Evolutionary conservation across 2,888 invertebrate species (phyloP).

Genomic region (Volucella inflata): DNA sequence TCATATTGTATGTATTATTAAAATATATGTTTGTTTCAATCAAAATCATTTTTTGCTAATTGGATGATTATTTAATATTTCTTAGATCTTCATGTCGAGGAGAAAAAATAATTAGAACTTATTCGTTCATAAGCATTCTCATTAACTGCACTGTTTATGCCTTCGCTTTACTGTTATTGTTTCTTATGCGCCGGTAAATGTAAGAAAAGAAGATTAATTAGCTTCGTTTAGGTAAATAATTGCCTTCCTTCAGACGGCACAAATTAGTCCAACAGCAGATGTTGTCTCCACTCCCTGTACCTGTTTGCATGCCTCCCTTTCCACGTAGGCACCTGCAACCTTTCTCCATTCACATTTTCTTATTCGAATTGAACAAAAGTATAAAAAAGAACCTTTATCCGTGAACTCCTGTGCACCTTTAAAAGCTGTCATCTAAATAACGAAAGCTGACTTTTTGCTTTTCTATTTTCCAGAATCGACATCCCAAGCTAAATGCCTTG

Average conservation of each 20-base stretch:
- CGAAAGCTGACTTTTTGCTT: conserved; percentile 54
- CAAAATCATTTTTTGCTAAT: not conserved
- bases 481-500: conserved; percentile 50
- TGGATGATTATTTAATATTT: conserved; percentile 4
- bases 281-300: not conserved
- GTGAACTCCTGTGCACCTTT: conserved; percentile 28
- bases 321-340: conserved; percentile 32
- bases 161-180: conserved; percentile 62
- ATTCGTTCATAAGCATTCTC: conserved; percentile 36
- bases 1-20: not conserved
- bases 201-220: conserved; percentile 72
- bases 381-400: conserved; percentile 27
- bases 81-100: not conserved
- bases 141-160: conserved; percentile 55
- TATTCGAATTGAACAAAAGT: conserved; percentile 54
- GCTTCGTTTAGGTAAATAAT: conserved; percentile 68
- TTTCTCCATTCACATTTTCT: conserved; percentile 16
- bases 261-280: conserved; percentile 54
- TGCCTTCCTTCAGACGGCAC: conserved; percentile 56
- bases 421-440: conserved; percentile 47
- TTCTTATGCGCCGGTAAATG: conserved; percentile 33
- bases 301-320: not conserved
- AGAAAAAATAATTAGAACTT: conserved; percentile 11
- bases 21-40: not conserved
- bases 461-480: conserved; percentile 43